Base-by-base conservation (phyloP, 2,113 vertebrate genomes). In the Pelobates fuscus region DNA sequence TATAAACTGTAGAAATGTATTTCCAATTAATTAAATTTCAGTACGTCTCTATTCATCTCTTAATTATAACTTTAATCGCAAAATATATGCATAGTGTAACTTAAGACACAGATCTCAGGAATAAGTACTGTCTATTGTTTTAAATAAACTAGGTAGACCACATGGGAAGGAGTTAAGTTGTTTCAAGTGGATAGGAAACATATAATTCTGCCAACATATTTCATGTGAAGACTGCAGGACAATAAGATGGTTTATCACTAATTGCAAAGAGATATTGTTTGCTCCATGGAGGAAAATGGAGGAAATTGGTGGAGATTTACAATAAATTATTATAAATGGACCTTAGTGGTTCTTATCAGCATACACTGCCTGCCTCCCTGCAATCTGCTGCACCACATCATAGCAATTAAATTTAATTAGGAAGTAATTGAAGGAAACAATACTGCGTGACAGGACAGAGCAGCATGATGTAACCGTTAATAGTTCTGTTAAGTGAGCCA, bases 361-460 rank as follows among this genome's bases (percentile, higher is more conserved):
- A n/a, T 15, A 52, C 30, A 37, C 29, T 66, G 61, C 71, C 71
- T 74, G 61, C 62, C 61, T 61, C 71, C 61, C 46, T 11, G 24
- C 71, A 74, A 74, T 74, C 71, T 74, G 71, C 71, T 66, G 62
- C 71, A 43, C 71, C 63, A 32, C 71, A 74, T 74, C 62, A 74
- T 44, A 44, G 71, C 71, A 74, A 74, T 74, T 74, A 74, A 10
- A 74, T 66, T 74, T 66, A 74, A 74, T 74, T 74, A 74, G 15
- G 32, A 65, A 65, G 62, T 66, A 74, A 74, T 74, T 74, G 71
- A 57, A 74, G 71, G 37, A 74, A 74, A 58, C 71, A 74, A 74
- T 74, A 55, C 71, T n/a, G 61, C 62, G 23, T 44, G 71, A 66
- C 61, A 57, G 54, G 71, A 43, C 23, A 18, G 71, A 65, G 70